Base-by-base conservation (phyloP, 2,888 invertebrate species). In the Acleris emargana region DNA sequence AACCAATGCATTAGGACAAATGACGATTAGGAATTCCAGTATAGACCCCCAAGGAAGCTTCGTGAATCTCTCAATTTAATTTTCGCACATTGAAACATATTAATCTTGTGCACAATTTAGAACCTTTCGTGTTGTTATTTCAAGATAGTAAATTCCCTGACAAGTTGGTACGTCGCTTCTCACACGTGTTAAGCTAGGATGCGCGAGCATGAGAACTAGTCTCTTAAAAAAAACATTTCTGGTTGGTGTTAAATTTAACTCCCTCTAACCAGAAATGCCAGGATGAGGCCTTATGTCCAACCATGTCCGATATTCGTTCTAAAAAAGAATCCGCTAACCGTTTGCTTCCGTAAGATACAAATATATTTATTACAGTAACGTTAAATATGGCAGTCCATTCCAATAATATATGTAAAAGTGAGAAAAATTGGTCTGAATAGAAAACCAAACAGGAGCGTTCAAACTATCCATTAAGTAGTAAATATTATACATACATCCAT, bases 381-480 rank as follows among this genome's bases (percentile, higher is more conserved):
- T 84, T 85, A 86, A 84, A 86, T 84, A 89, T 91, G 91, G 91
- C 91, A 91, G 91, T 91, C 86, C 87, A 84, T 86, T 86, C 81
- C 81, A 83, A 86, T 80, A 80, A 80, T 80, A 85, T 77, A 84
- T 87, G 87, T 89, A 88, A 87, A 88, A 87, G 82, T 87, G 88
- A 86, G 86, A 87, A 87, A 88, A 89, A 89, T 91, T 91, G 91
- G 91, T 91, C 91, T 86, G 86, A 88, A 86, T 83, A 81, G 78
- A 86, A 38, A 84, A 82, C 75, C 71, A 76, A 83, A 81, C 70
- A 76, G 79, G 86, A 85, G 78, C 77, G 75, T 76, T 82, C 74
- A 76, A 84, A 82, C 81, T 86, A 84, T 79, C 76, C 77, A 78
- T 82, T 82, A 86, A 79, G 82, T 83, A 83, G 77, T 73, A 82